Percentiles rank a stretch among this genome's conserved stretches.
Conservation (phyloP, 2,797 vertebrate species). For the Galagoides demidoff region DNA sequence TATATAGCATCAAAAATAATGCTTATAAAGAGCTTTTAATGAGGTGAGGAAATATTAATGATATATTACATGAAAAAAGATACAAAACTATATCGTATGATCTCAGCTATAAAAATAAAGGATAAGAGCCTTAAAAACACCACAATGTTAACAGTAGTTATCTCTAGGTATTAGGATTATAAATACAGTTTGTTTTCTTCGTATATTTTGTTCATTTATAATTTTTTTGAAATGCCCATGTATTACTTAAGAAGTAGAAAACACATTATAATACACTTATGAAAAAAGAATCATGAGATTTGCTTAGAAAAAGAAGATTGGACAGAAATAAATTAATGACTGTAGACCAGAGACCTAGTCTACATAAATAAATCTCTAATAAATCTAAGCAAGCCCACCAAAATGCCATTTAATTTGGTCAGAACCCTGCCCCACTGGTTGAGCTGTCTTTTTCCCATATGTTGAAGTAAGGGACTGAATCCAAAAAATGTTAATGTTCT, state of each 20-base stretch:
- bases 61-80: conserved; percentile 67
- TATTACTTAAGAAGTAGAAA: conserved; percentile 58
- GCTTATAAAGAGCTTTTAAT: conserved; percentile 76
- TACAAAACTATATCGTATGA: conserved; percentile 63
- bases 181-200: conserved; percentile 65
- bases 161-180: conserved; percentile 41
- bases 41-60: conserved; percentile 77
- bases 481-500: conserved; percentile 42
- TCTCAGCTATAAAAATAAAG: conserved; percentile 76
- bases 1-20: conserved; percentile 75
- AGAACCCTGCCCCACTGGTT: conserved; percentile 6
- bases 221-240: conserved; percentile 21
- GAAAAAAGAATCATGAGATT: conserved; percentile 5
- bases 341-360: background rate
- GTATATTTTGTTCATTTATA: conserved; percentile 38
- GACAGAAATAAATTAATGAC: conserved; percentile 30
- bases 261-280: conserved; percentile 45
- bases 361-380: conserved; percentile 11
- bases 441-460: background rate
- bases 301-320: conserved; percentile 32
- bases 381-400: conserved; percentile 38
- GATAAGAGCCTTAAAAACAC: conserved; percentile 50
- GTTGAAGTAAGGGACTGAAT: background rate
- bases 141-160: conserved; percentile 61
- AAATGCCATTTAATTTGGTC: conserved; percentile 47